Evolutionary conservation across 2,113 vertebrate genomes (phyloP).

Genomic region (Odocoileus hemionus): DNA sequence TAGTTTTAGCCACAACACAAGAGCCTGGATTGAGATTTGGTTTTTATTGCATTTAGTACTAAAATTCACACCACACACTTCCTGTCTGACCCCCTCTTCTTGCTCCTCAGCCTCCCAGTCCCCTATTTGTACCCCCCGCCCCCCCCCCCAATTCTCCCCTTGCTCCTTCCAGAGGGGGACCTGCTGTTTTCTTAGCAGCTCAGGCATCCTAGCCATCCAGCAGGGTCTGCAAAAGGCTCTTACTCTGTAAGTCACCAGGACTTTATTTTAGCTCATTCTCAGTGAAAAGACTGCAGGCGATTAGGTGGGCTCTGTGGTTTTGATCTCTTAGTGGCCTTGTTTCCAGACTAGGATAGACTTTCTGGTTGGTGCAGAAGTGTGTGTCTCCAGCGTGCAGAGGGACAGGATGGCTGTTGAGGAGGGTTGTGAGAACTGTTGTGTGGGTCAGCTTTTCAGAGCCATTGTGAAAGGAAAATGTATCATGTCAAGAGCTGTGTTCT

Average conservation of each 20-base stretch:
- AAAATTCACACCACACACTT: background rate
- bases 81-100: background rate
- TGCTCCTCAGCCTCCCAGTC: background rate
- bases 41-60: background rate
- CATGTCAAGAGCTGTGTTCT: background rate
- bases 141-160: rapidly evolving
- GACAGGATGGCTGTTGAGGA: background rate
- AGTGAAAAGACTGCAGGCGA: background rate
- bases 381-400: background rate
- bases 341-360: constrained; percentile 33
- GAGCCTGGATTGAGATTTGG: background rate
- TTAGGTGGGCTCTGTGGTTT: background rate
- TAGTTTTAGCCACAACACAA: background rate
- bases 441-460: background rate
- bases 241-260: background rate
- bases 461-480: background rate
- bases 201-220: background rate
- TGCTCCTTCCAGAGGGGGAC: background rate
- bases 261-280: background rate
- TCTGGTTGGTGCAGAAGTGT: background rate
- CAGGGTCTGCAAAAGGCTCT: background rate
- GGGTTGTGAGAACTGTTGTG: background rate
- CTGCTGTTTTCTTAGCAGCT: background rate
- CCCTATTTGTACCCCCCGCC: rapidly evolving
- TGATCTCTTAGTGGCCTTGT: constrained; percentile 25